These are phyloP conservation scores for Tillus elongatus DNA, from an alignment of 2,888 invertebrate genomes.

Conservation along the genomic window DNA sequence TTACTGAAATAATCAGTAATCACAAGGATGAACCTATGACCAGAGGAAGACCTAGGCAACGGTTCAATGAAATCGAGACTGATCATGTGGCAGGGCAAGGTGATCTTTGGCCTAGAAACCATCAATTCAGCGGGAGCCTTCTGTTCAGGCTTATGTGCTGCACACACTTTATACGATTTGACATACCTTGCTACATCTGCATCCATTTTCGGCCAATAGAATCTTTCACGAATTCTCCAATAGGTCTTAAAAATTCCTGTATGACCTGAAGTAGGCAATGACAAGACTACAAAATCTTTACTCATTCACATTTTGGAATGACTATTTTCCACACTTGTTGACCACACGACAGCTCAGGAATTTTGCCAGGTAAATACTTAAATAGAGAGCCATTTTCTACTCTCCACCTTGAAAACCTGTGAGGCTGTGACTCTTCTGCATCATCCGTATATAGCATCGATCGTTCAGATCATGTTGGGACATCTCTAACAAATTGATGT, in stretches of 20 bases:
- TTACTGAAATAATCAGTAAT: conserved; percentile 14
- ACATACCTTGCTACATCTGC: conserved; percentile 14
- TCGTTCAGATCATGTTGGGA: too few species aligned
- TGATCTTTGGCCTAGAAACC: conserved; percentile 8
- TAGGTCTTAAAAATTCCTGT: too few species aligned
- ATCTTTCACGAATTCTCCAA: conserved; percentile 8
- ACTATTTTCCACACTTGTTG: conserved; percentile 11
- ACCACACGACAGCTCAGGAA: neutral
- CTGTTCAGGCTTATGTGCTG: conserved; percentile 13
- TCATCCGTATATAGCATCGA: conserved; percentile 11
- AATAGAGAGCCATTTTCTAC: conserved; percentile 5
- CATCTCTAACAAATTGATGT: too few species aligned
- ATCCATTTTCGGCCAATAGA: conserved; percentile 14
- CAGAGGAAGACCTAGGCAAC: conserved; percentile 6
- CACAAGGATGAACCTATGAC: conserved; percentile 9
- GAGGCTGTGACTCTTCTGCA: conserved; percentile 3
- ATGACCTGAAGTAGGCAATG: conserved; percentile 8
- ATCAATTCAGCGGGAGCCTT: conserved; percentile 12
- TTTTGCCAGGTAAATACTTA: conserved; percentile 6
- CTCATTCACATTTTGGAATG: conserved; percentile 6
- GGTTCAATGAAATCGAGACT: conserved; percentile 18
- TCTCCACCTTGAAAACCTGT: conserved; percentile 7
- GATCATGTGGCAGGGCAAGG: conserved; percentile 17
- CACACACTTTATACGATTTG: conserved; percentile 12
- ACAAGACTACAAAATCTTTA: conserved; percentile 1